These are phyloP conservation scores for Abrostola tripartita DNA, from an alignment of 2,888 invertebrate species.

Conservation along the genomic window DNA sequence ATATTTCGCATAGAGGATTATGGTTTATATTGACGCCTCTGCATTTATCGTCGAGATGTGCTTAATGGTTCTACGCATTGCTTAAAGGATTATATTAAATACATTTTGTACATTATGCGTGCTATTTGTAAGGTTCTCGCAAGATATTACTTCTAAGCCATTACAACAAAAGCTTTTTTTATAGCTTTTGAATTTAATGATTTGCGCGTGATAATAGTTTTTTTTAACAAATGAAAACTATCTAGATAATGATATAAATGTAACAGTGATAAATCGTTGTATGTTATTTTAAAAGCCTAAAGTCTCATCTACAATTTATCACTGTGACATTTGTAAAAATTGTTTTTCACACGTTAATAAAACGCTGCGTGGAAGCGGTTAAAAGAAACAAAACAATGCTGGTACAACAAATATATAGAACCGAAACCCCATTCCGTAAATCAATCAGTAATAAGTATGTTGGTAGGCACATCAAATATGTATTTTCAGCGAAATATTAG, in stretches of 20 bases:
- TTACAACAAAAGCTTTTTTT: constrained; percentile 23
- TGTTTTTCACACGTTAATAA: constrained; percentile 17
- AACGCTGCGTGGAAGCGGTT: constrained; percentile 7
- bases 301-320: constrained; percentile 34
- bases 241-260: constrained; percentile 36
- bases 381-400: constrained; percentile 29
- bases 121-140: constrained; percentile 30
- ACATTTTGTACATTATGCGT: constrained; percentile 13
- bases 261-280: constrained; percentile 37
- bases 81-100: constrained; percentile 34
- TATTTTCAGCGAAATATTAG: constrained; percentile 67
- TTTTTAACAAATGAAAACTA: constrained; percentile 32
- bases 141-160: constrained; percentile 20
- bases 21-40: constrained; percentile 27
- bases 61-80: constrained; percentile 20
- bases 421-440: constrained; percentile 59
- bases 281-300: constrained; percentile 37
- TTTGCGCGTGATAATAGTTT: constrained; percentile 15
- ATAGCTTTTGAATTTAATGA: constrained; percentile 43
- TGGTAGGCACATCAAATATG: constrained; percentile 63
- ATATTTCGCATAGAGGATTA: constrained; percentile 32
- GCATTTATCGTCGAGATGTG: constrained; percentile 17
- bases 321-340: constrained; percentile 34
- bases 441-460: constrained; percentile 66
- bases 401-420: constrained; percentile 28